A percentile compares a stretch with the other conserved stretches of the same genome.
These are phyloP conservation scores for Lagenorhynchus albirostris DNA, from an alignment of 2,113 vertebrate species.

Conservation along the genomic window DNA sequence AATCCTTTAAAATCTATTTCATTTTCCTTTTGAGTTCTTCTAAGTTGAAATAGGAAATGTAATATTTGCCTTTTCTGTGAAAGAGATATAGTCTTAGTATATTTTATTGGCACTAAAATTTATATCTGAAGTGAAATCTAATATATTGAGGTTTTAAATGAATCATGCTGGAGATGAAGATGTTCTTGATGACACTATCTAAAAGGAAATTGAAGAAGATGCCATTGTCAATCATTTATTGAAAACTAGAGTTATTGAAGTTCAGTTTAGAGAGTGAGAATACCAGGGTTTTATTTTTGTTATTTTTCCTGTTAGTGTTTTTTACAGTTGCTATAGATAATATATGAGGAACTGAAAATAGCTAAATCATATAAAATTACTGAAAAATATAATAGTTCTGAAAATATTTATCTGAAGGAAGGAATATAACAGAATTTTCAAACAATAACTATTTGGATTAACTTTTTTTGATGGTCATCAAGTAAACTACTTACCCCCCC, in stretches of 20 bases:
- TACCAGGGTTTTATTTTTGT: neutral
- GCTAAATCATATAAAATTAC: neutral
- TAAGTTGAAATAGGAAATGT: slow-evolving; percentile 47
- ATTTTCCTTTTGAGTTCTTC: slow-evolving; percentile 54
- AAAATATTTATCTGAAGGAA: neutral
- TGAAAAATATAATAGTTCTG: neutral
- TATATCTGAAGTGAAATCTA: slow-evolving; percentile 17
- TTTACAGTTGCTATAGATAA: neutral
- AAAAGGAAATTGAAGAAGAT: neutral
- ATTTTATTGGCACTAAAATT: slow-evolving; percentile 29
- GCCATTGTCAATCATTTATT: neutral
- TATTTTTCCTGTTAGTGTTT: neutral
- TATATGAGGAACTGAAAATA: neutral
- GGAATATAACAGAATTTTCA: neutral
- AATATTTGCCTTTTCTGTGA: slow-evolving; percentile 29
- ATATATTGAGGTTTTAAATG: neutral
- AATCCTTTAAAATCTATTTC: slow-evolving; percentile 28
- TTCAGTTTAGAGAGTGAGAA: neutral
- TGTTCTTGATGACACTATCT: neutral
- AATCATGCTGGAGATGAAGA: neutral
- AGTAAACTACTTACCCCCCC: neutral
- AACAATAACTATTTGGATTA: neutral
- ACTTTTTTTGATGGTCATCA: neutral
- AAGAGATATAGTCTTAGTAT: slow-evolving; percentile 18
- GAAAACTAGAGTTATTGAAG: neutral